Conservation (phyloP, 2,797 vertebrate genomes). For the Macroramphosus scolopax region DNA sequence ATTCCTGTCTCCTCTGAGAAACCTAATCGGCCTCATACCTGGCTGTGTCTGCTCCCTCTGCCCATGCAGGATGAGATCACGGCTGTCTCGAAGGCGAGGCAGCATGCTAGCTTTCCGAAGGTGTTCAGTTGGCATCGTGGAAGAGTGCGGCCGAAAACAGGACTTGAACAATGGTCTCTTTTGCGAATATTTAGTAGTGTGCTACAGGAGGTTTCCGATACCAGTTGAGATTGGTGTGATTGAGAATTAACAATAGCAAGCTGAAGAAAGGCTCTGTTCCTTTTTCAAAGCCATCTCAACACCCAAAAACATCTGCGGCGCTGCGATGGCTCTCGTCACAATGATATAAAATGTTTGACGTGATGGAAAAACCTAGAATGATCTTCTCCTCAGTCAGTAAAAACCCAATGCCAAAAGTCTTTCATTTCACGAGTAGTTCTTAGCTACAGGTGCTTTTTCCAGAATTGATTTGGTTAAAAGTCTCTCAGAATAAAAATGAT, state of each 20-base stretch:
- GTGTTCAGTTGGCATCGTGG: no score
- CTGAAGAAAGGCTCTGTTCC: background rate
- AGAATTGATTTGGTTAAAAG: no score
- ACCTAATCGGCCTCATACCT: slow-evolving; percentile 36
- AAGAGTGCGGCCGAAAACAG: no score
- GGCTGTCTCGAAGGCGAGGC: slow-evolving; percentile 39
- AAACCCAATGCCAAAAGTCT: background rate
- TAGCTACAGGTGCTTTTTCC: background rate
- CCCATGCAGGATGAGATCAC: slow-evolving; percentile 23
- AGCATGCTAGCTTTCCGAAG: slow-evolving; percentile 30
- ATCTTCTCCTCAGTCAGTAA: background rate
- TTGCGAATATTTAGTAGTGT: no score
- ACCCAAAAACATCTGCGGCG: background rate
- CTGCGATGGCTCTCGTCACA: background rate
- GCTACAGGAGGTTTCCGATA: no score
- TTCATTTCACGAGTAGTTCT: background rate
- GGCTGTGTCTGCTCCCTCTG: slow-evolving; percentile 38
- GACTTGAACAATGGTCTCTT: no score
- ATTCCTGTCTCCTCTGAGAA: slow-evolving; percentile 36
- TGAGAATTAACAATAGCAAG: background rate
- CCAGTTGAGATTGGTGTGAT: background rate
- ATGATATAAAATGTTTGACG: background rate
- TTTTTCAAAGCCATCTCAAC: background rate
- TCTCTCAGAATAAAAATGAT: no score
- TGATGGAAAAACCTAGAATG: background rate